These are phyloP conservation scores for Periphyllus acericola DNA, from an alignment of 2,888 invertebrate species.

Conservation along the genomic window DNA sequence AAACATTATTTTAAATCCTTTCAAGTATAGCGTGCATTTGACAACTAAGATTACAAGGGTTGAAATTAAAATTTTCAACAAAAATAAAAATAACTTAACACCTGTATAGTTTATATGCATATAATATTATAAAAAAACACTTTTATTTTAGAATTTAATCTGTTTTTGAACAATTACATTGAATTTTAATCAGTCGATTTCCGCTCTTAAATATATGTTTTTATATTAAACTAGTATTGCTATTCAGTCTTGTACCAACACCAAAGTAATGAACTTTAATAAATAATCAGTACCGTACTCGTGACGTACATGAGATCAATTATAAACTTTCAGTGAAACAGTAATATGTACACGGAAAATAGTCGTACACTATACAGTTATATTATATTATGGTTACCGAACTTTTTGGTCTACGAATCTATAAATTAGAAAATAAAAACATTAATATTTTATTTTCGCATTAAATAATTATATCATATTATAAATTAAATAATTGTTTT, in stretches of 20 bases:
- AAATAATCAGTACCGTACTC: slow-evolving; percentile 15
- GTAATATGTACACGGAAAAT: background rate
- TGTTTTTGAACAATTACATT: too few species aligned
- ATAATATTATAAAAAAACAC: too few species aligned
- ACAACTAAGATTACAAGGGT: background rate
- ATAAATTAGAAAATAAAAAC: background rate
- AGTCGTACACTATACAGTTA: background rate
- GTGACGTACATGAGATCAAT: background rate
- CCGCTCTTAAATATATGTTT: slow-evolving; percentile 1
- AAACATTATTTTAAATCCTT: background rate
- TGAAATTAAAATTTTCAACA: background rate
- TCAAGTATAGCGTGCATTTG: background rate
- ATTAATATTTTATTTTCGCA: background rate
- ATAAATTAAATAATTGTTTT: background rate
- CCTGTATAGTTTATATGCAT: too few species aligned
- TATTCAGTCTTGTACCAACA: background rate
- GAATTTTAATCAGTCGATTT: background rate
- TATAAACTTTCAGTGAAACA: background rate
- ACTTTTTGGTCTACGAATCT: background rate
- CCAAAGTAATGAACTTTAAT: slow-evolving; percentile 40
- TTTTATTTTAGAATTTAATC: too few species aligned
- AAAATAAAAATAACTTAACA: too few species aligned
- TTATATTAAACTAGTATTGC: slow-evolving; percentile 21
- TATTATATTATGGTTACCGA: background rate
- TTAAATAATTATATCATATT: background rate